phyloP scores from a whole-genome alignment of 2,797 vertebrate genomes.

The Harpagifer antarcticus region DNA sequence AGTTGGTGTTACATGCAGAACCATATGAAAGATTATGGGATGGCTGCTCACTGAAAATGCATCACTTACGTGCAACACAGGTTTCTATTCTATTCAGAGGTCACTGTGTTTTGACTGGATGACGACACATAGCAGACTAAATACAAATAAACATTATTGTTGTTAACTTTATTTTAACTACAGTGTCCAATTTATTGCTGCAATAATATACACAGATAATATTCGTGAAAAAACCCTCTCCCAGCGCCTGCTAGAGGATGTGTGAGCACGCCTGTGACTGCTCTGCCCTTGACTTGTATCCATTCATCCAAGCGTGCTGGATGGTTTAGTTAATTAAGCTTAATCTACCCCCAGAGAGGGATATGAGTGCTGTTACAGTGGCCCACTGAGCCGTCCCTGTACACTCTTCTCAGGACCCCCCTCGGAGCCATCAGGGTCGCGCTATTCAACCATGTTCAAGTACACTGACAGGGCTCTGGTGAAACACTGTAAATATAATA shows the following conservation, averaged over 20 bases:
- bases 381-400: slow-evolving; percentile 70
- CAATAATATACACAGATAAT: slow-evolving; percentile 24
- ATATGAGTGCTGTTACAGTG: slow-evolving; percentile 79
- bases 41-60: slow-evolving; percentile 21
- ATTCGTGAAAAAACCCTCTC: slow-evolving; percentile 39
- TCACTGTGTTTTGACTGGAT: not conserved
- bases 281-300: slow-evolving; percentile 84
- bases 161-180: slow-evolving; percentile 27
- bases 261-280: slow-evolving; percentile 69
- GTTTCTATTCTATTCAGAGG: not conserved
- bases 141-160: slow-evolving; percentile 5
- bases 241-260: slow-evolving; percentile 55
- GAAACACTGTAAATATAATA: slow-evolving; percentile 43
- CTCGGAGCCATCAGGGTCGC: slow-evolving; percentile 58
- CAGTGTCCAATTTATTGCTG: not conserved
- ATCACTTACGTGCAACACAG: not conserved
- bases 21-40: slow-evolving; percentile 39
- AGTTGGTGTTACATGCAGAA: not conserved
- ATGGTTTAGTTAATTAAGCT: slow-evolving; percentile 86
- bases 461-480: slow-evolving; percentile 56
- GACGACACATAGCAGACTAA: not conserved
- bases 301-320: slow-evolving; percentile 79
- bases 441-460: slow-evolving; percentile 60
- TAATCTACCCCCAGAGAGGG: slow-evolving; percentile 83
- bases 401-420: slow-evolving; percentile 66